phyloP scores from a whole-genome alignment of 2,113 vertebrate genomes.

The Dicerorhinus sumatrensis region DNA sequence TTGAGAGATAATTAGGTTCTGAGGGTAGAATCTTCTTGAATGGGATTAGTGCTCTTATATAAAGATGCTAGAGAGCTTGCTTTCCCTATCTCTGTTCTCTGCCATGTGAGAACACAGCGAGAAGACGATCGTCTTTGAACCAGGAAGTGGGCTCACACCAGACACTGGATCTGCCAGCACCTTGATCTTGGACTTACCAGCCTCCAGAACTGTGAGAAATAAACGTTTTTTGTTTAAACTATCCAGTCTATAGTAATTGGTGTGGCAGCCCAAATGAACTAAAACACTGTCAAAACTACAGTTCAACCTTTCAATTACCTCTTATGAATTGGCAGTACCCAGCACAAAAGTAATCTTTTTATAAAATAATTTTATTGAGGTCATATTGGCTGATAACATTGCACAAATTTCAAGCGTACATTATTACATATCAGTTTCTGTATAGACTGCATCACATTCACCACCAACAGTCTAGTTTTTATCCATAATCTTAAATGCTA shows the following conservation, averaged over 20 bases:
- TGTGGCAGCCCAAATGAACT: neutral
- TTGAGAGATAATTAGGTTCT: neutral
- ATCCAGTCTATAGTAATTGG: neutral
- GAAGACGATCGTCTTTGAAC: neutral
- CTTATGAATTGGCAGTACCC: neutral
- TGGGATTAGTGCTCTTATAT: neutral
- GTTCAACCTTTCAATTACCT: neutral
- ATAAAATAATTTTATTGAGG: too few species aligned
- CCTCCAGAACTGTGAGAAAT: neutral
- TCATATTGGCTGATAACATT: too few species aligned
- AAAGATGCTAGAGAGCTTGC: neutral
- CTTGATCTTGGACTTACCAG: neutral
- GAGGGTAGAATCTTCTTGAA: neutral
- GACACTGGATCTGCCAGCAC: neutral
- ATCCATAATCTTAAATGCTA: neutral
- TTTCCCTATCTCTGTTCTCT: neutral
- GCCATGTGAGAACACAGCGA: neutral
- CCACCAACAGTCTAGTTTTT: neutral
- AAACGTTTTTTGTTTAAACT: neutral
- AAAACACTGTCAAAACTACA: neutral
- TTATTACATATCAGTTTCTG: too few species aligned
- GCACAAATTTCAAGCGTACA: too few species aligned
- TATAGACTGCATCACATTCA: too few species aligned
- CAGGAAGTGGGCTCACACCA: rapidly evolving
- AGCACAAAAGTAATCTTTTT: neutral